Evolutionary conservation across 2,113 vertebrate species (phyloP), one percentile per base, ranked within the genome.

Genomic region (Artemisiospiza belli): DNA sequence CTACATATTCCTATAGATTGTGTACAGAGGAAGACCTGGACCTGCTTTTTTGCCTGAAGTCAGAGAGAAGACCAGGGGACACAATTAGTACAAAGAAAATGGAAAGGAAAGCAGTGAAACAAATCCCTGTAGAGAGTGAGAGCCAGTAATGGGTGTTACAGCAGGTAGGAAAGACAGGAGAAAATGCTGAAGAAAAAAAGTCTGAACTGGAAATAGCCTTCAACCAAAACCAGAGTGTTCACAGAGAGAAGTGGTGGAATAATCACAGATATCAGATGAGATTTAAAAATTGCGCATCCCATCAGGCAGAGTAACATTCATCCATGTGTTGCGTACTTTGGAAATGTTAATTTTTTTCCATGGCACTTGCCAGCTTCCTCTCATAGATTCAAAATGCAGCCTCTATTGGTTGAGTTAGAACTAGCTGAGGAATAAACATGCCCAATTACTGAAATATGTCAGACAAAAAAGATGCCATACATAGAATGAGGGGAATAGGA

Each of bases 361-460:
- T 8, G 27, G 54, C 74, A 51, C 62, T 96, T 93, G 73, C 94
- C 89, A 94, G 61, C 88, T 92, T 94, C 37, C 55, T 93, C 93
- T 87, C 69, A 19, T 57, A 35, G 73, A 87, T 95, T 92, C 52
- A 78, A 90, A 94, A 96, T 43, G 54, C 90, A 94, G 73, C 66
- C 66, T 97, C 83, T 81, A 20, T 90, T 81, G 58, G 49, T 90
- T 94, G 73, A 82, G 90, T 90, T 92, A 96, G 90, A 94, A 55
- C 64, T 95, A 92, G 83, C 92, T 92, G 88, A 92, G 46, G 89
- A 93, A 69, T 58, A 90, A 93, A 94, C 39, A 10, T 90, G 73
- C 92, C 76, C 80, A 94, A 94, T 96, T 96, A 86, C 95, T 93
- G 92, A 94, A 95, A 92, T 95, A 96, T 90, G 92, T 94, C 86